phyloP scores from a whole-genome alignment of 2,797 vertebrate species.

The Pantherophis alleghaniensis region DNA sequence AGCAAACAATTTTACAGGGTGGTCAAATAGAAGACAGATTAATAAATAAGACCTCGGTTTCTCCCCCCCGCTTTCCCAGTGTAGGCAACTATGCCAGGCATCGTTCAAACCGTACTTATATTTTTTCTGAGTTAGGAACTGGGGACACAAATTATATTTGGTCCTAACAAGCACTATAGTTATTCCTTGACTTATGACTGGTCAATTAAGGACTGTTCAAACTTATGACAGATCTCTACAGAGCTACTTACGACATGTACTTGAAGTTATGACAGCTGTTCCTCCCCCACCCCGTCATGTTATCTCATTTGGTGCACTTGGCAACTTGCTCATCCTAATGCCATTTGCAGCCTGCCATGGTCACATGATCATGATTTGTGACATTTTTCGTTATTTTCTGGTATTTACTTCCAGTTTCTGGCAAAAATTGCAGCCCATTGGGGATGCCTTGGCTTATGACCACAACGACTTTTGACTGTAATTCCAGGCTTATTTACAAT shows the following conservation, averaged over 20 bases:
- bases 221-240: neutral
- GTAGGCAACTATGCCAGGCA: neutral
- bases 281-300: neutral
- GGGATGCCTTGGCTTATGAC: no score
- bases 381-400: neutral
- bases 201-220: neutral
- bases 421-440: neutral
- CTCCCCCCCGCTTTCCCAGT: neutral
- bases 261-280: neutral
- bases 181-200: neutral
- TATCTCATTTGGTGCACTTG: neutral
- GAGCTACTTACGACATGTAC: neutral
- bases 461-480: no score
- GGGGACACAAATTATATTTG: neutral
- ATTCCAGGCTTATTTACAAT: no score
- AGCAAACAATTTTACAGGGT: constrained; percentile 55
- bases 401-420: neutral
- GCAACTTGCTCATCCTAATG: neutral
- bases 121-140: neutral
- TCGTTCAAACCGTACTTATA: no score
- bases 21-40: constrained; percentile 13
- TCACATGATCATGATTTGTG: neutral
- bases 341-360: neutral
- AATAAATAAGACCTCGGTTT: neutral
- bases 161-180: neutral